Evolutionary conservation across 2,797 vertebrate species (phyloP), one percentile per base, ranked within the genome.

Genomic region (Arctocebus calabarensis): DNA sequence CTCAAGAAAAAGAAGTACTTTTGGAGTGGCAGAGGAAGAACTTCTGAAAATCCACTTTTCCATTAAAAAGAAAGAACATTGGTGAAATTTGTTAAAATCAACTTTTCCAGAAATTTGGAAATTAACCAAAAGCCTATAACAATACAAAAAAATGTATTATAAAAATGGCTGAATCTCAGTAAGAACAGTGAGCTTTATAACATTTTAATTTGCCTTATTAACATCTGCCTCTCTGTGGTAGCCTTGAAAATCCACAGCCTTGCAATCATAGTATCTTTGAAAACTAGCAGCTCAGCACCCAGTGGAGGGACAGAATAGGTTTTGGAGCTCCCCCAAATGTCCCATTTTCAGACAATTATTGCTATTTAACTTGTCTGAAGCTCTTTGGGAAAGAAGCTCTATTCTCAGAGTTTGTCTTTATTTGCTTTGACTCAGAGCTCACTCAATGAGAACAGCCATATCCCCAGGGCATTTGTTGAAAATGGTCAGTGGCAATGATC

Each of bases 401-500:
- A 27, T 45, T 48, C 52, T 77, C 16, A 25, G 40, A 22, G 16
- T 71, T 73, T 84, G 32, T 52, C 55, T 88, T 83, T 89, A 59
- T 77, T 89, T 68, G 70, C 37, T 23, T 68, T 66, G 52, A 88
- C 11, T 19, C 11, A 57, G 22, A 88, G 34, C 19, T 55, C 2
- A 2, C 25, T 85, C 48, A 75, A n/a, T 32, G 17, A 19, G 29
- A 84, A 55, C 14, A 84, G 40, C 12, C 17, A 11, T 84, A 8
- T 81, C 2, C 40, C 7, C 19, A 79, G 91, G 55, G 40, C 5
- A 27, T 64, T 77, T 87, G 22, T 29, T 89, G 85, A 94, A 83
- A 83, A 82, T 32, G 90, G 71, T 52, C 37, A 77, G 59, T 37
- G 75, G 64, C 71, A 94, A 61, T 17, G 75, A 55, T 68, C 93